Percentiles rank a stretch among this genome's conserved stretches.
Evolutionary conservation across 2,888 invertebrate genomes (phyloP).

Genomic region (Parthenolecanium corni): DNA sequence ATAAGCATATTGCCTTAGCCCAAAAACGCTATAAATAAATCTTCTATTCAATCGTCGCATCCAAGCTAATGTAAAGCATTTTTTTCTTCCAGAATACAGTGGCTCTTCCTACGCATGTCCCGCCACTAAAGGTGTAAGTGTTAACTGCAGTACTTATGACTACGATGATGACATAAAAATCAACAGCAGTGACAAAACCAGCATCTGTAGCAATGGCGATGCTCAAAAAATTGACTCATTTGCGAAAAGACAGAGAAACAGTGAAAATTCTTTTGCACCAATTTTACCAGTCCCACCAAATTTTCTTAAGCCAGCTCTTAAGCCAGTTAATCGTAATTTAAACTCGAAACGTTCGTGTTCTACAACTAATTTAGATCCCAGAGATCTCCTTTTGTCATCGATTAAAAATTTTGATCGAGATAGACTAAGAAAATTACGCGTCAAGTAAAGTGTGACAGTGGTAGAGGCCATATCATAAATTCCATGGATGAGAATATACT

Average conservation of each 20-base stretch:
- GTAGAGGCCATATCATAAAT: no score
- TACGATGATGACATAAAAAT: no score
- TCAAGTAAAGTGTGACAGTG: conserved; percentile 6
- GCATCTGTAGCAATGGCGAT: not conserved
- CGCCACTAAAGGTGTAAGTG: no score
- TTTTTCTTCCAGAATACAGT: no score
- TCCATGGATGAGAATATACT: no score
- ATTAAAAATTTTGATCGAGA: conserved; percentile 30
- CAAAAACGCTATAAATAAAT: no score
- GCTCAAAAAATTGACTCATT: not conserved
- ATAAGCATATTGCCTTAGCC: no score
- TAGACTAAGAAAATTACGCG: conserved; percentile 27
- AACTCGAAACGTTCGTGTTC: not conserved
- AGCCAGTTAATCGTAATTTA: conserved; percentile 25
- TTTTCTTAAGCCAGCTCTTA: conserved; percentile 31
- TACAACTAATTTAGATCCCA: not conserved
- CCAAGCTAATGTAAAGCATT: no score
- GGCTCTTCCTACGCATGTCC: no score
- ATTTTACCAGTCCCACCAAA: conserved; percentile 32
- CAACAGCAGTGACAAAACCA: not conserved
- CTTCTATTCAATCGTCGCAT: no score
- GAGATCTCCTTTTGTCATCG: conserved; percentile 26
- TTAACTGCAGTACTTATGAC: no score
- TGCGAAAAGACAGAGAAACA: not conserved
- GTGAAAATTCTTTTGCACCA: not conserved